Evolutionary conservation across 2,888 invertebrate genomes (phyloP), one percentile per base, ranked within the genome.

Genomic region (Polietes domitor): DNA sequence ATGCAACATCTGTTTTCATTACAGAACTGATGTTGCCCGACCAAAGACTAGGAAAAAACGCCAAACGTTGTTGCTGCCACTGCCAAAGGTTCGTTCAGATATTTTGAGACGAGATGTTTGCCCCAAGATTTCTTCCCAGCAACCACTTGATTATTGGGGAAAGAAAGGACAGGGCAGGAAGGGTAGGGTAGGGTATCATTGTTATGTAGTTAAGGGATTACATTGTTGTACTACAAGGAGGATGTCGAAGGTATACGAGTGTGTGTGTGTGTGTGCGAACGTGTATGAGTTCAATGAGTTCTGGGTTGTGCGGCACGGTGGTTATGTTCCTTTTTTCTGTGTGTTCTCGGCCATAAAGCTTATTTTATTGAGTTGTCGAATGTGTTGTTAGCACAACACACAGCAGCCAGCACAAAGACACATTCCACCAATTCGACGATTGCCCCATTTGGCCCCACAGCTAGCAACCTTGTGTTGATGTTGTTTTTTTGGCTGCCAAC

Each of bases 361-460:
- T 88, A 91, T 90, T 91, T 91, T 91, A 91, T 91, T 91, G 90
- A 90, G 91, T 89, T 91, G 90, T 90, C 88, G 89, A 88, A 88
- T 82, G 73, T 84, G 77, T 68, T 15, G 47, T 17, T 47, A 47
- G 26, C 41, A n/a, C n/a, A n/a, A n/a, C n/a, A n/a, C n/a, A n/a
- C n/a, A n/a, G n/a, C n/a, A n/a, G n/a, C n/a, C n/a, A n/a, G n/a
- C n/a, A n/a, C n/a, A n/a, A n/a, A n/a, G n/a, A n/a, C n/a, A n/a
- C n/a, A n/a, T n/a, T n/a, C n/a, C n/a, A n/a, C n/a, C n/a, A 53
- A 55, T 63, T 63, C 32, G 9, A 4, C 32, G 32, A 32, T 63
- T 17, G 28, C 17, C 63, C 28, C 63, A 63, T 28, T 63, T n/a
- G 15, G 32, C 63, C 32, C 32, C 32, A 32, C 10, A 10, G 24